Conservation (phyloP, 2,113 vertebrate genomes). For the Lagopus muta region DNA sequence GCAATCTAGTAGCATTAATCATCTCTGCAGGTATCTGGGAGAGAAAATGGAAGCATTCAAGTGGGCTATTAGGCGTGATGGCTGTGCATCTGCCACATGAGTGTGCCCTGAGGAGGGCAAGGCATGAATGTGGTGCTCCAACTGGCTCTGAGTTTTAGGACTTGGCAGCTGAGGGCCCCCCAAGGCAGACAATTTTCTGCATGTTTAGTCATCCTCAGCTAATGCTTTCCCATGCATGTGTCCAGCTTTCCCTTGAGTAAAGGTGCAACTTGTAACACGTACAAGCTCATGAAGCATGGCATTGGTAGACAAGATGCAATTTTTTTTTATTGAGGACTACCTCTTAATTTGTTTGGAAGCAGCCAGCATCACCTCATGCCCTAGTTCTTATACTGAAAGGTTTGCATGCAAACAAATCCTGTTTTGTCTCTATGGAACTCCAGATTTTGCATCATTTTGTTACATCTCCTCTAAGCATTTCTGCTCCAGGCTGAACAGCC, state of each 20-base stretch:
- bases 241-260: not conserved
- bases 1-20: not conserved
- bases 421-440: not conserved
- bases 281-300: accelerated
- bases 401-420: accelerated
- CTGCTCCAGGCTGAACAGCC: not conserved
- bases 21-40: not conserved
- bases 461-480: accelerated
- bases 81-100: not conserved
- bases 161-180: accelerated
- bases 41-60: not conserved
- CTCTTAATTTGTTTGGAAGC: not conserved
- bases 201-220: not conserved
- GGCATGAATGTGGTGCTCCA: not conserved
- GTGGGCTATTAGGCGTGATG: not conserved
- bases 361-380: not conserved
- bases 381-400: not conserved
- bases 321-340: not conserved
- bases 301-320: not conserved
- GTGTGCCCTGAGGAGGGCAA: not conserved
- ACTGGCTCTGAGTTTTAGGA: not conserved
- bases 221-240: not conserved
- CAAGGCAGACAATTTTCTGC: not conserved
- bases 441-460: not conserved
- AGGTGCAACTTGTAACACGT: accelerated